Evolutionary conservation across 2,797 vertebrate genomes (phyloP), one percentile per base, ranked within the genome.

Genomic region (Choloepus didactylus): DNA sequence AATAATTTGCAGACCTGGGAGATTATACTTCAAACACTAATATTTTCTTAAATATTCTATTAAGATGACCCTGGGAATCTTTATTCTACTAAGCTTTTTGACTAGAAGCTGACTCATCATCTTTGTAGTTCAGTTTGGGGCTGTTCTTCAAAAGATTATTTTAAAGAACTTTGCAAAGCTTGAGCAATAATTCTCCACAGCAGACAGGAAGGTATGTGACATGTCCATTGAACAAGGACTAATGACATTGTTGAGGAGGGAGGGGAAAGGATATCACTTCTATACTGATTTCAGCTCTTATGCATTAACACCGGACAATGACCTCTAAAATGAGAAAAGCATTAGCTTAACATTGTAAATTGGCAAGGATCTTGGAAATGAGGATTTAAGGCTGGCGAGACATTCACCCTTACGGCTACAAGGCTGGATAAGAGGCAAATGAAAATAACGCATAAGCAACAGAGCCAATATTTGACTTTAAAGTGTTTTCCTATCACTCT

Each of bases 171-270:
- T 95, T 95, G 56, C 38, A 92, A 75, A 97, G 70, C 81, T 67
- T 18, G 38, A 94, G 87, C 59, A 83, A 35, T 95, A 88, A 89
- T 97, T 95, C 96, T 95, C 89, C 94, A 66, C 89, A 73, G 92
- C 92, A 75, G 51, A 87, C 94, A 92, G 83, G 86, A 88, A 94
- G 82, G 44, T 69, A 46, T 70, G 75, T 83, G 93, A 79, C 51
- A 16, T 93, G 88, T 89, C 84, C 95, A 95, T 38, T 96, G 96
- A 97, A 94, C 92, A 95, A 96, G 92, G 94, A 96, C 96, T 96
- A 97, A 97, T 92, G 93, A 81, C 41, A 16, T 29, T 89, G 93
- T 95, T 95, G 96, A 72, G 86, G 84, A 80, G 70, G 38, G 62
- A 86, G 88, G 44, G 83, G 70, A 95, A 72, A 91, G 66, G 81